Evolutionary conservation across 2,888 invertebrate species (phyloP), one percentile per base, ranked within the genome.

Genomic region (Glaucopsyche alexis): DNA sequence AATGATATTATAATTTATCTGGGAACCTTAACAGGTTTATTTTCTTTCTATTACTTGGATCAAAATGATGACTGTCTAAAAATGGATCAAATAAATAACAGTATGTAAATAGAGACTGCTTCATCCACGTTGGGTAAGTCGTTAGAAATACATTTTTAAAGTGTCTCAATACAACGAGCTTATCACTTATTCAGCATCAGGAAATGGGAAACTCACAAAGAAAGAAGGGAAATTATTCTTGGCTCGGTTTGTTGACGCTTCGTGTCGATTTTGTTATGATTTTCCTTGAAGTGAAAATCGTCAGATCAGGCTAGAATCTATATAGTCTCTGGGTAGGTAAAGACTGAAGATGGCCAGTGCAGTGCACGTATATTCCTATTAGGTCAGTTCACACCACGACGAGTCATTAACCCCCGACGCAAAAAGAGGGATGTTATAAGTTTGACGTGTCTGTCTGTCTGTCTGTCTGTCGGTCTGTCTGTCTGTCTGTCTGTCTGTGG

Each of bases 121-220:
- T 47, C 29, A 29, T 60, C 60, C 29, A 60, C 6, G 29, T 29
- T 29, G 60, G 29, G 60, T 60, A 64, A 74, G 84, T 86, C 83
- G 83, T 85, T 79, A 82, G 81, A 81, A 83, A 86, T 88, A 85
- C 87, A 89, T 86, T 81, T 87, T 88, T 84, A 83, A 82, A 73
- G 64, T 67, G 82, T 80, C 80, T 81, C 80, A 77, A 79, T 84
- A 83, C 83, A 82, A 81, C 82, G 85, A 78, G 81, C 76, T 82
- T 50, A 86, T 90, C 85, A 90, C 82, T 89, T 88, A 91, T 91
- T 90, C 88, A 90, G 81, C 81, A 81, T 80, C 80, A 84, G 87
- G 87, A 87, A 85, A 88, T 84, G 83, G 84, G 85, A 84, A 87
- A 88, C 88, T 87, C 81, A 80, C 77, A 83, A 85, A 83, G 87